These are phyloP conservation scores for Hippocampus comes DNA, from an alignment of 2,113 vertebrate genomes.

Conservation along the genomic window DNA sequence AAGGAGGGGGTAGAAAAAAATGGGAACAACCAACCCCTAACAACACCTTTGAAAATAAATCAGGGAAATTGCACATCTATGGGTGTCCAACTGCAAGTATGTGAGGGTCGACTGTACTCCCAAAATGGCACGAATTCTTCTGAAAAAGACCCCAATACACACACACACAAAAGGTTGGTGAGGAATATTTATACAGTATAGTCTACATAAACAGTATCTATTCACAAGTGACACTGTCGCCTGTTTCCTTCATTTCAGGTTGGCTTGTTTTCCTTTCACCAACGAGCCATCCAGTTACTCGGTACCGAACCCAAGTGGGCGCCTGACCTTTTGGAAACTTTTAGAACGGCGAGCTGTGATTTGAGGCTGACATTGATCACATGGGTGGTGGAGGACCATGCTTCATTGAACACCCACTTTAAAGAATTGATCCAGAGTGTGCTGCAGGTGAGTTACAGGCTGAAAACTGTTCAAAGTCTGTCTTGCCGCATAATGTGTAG, in stretches of 20 bases:
- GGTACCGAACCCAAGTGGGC: slow-evolving; percentile 49
- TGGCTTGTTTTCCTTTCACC: slow-evolving; percentile 73
- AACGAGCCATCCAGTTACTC: slow-evolving; percentile 68
- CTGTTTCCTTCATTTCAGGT: slow-evolving; percentile 65
- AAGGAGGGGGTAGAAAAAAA: too few species aligned
- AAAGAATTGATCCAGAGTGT: slow-evolving; percentile 57
- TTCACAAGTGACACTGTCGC: background rate
- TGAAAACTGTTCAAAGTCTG: slow-evolving; percentile 27
- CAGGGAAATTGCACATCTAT: too few species aligned
- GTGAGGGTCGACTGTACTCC: background rate
- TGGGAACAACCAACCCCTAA: too few species aligned
- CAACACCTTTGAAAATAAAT: too few species aligned
- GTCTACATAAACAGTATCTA: background rate
- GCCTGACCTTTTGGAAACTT: slow-evolving; percentile 56
- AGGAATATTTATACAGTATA: too few species aligned
- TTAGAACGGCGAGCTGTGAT: slow-evolving; percentile 53
- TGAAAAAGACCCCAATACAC: background rate
- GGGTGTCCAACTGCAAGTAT: too few species aligned
- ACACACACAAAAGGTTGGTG: too few species aligned
- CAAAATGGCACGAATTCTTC: background rate
- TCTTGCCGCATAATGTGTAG: slow-evolving; percentile 2
- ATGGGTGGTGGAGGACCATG: slow-evolving; percentile 58
- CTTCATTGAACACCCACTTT: slow-evolving; percentile 32
- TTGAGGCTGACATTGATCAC: slow-evolving; percentile 67
- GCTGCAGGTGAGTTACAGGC: slow-evolving; percentile 73